Percentiles rank a stretch among this genome's conserved stretches.
Evolutionary conservation across 2,113 vertebrate genomes (phyloP).

Genomic region (Eonycteris spelaea): DNA sequence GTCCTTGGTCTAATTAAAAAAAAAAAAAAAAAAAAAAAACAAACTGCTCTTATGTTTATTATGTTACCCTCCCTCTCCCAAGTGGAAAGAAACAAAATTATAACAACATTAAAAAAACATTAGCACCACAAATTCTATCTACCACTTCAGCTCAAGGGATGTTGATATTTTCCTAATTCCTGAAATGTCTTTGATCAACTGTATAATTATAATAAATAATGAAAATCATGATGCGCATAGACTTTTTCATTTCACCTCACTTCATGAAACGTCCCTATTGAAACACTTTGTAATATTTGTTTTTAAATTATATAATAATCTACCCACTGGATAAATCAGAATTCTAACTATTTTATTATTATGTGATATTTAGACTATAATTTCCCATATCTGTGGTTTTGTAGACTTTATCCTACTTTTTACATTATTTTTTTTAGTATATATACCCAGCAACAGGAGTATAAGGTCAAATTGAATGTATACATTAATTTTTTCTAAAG

Average conservation of each 20-base stretch:
- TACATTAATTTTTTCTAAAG: neutral
- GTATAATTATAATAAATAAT: neutral
- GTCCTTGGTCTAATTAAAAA: neutral
- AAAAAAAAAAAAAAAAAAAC: too few relatives aligned
- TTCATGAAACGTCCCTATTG: neutral
- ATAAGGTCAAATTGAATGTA: neutral
- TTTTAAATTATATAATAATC: neutral
- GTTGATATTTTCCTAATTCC: neutral
- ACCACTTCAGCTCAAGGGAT: neutral
- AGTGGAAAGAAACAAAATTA: neutral
- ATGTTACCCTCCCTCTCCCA: accelerated
- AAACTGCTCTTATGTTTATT: neutral
- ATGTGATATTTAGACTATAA: neutral
- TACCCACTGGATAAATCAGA: neutral
- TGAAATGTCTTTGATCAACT: neutral
- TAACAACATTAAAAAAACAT: neutral
- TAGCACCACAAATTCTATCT: neutral
- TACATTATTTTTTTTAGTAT: neutral
- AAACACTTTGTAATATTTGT: neutral
- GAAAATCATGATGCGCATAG: neutral
- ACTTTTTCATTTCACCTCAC: neutral
- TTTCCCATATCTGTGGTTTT: neutral
- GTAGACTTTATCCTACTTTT: neutral
- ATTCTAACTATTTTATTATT: neutral
- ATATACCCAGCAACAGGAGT: neutral